Evolutionary conservation across 2,113 vertebrate genomes (phyloP), one percentile per base, ranked within the genome.

Genomic region (Caloenas nicobarica): DNA sequence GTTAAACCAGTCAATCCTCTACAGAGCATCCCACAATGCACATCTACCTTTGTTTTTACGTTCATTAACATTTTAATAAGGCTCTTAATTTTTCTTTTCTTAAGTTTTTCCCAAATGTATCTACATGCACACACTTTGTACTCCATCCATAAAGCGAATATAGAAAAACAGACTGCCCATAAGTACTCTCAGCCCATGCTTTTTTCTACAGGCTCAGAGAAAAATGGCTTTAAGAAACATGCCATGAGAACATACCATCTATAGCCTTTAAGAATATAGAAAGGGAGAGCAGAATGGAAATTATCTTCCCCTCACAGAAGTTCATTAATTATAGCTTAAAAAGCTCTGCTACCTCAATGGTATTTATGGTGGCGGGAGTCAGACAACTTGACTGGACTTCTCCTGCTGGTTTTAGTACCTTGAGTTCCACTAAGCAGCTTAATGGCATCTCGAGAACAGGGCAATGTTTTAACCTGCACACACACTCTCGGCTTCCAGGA

Each of bases 391-490:
- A 62, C 69, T 89, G 65, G 65, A 72, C 48, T 68, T 42, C 79
- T 66, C 26, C 13, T 0, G 11, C 42, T 89, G 21, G 12, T 71
- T 91, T 86, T 24, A 82, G 73, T 34, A 85, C 85, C 78, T n/a
- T 56, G 42, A 89, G 89, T 72, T 87, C 38, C 61, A 51, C 65
- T 64, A 64, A 79, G 73, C 38, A 79, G 48, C 8, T 81, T 28
- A 78, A 76, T 7, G 78, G 42, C 61, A 89, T 42, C 65, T 81
- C 0, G 0, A 76, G 48, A 87, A 68, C 0, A 4, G 5, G 9
- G 33, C 1, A 0, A 26, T 18, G 38, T 68, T 85, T 87, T 21
- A 68, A 46, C 53, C 31, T 48, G 11, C 1, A 23, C 4, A 1
- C 24, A 44, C 12, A 29, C 21, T 11, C 7, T 1, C 24, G 69